Evolutionary conservation across 2,888 invertebrate genomes (phyloP), one percentile per base, ranked within the genome.

Genomic region (Habrosyne pyritoides): DNA sequence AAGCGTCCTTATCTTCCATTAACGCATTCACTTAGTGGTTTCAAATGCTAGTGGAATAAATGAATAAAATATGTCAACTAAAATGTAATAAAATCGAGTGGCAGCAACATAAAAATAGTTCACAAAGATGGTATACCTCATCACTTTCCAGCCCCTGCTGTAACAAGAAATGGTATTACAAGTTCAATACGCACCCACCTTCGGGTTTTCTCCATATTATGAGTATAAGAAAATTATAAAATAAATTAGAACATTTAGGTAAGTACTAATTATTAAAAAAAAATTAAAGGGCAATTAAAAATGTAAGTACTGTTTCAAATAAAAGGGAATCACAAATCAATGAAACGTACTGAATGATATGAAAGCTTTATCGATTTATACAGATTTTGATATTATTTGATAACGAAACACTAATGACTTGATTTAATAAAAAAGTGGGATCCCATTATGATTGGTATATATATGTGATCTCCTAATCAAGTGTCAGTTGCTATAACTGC

Each of bases 111-210:
- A 91, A 92, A 90, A 90, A 84, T 87, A 91, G 89, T 89, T 91
- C 88, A 89, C 88, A 91, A 91, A 93, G 87, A 91, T 91, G 91
- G 90, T 94, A 93, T 95, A 97, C 96, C 96, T 97, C 96, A 94
- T 97, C 96, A 95, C 96, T 96, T 95, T 96, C 96, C 96, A 96
- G 96, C 96, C 96, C 96, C 96, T 96, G 96, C 96, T 97, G 95
- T 94, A 95, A 94, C 94, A 95, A 94, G 92, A 92, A 92, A 92
- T 86, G 86, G 84, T 88, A 92, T 91, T 87, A 91, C 89, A 91
- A 87, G 87, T 90, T 92, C 91, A 91, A 90, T 92, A 91, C 85
- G 91, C 92, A 92, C 92, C 92, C 92, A 91, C 91, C 91, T 90
- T 89, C 73, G 90, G 91, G 91, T 81, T 82, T 78, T 80, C 79